phyloP scores from a whole-genome alignment of 2,888 invertebrate genomes.

The Euspilapteryx auroguttella region DNA sequence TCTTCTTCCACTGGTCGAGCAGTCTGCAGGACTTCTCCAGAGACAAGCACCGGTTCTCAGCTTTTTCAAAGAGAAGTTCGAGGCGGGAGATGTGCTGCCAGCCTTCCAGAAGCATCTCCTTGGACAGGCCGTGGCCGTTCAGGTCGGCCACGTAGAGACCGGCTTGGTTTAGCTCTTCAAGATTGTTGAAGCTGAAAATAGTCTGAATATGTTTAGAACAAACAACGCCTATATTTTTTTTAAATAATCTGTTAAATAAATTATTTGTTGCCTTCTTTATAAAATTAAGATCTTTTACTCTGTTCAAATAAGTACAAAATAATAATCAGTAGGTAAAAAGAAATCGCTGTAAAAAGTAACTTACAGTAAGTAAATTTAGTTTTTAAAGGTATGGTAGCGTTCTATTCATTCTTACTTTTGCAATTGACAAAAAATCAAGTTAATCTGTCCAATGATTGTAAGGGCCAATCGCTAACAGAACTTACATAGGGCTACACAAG shows the following conservation, averaged over 20 bases:
- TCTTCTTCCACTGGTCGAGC: slow-evolving; percentile 82
- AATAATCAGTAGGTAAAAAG: no score
- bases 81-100: slow-evolving; percentile 84
- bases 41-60: slow-evolving; percentile 76
- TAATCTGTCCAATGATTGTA: no score
- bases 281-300: no score
- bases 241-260: not conserved
- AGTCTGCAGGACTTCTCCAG: slow-evolving; percentile 77
- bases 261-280: no score
- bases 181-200: slow-evolving; percentile 72
- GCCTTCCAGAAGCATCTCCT: slow-evolving; percentile 80
- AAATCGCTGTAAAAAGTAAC: no score
- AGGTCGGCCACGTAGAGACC: slow-evolving; percentile 81
- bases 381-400: no score
- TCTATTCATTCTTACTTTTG: no score
- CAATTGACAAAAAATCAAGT: no score
- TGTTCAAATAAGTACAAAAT: no score
- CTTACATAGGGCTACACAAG: slow-evolving; percentile 86
- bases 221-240: not conserved
- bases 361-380: no score
- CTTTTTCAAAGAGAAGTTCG: slow-evolving; percentile 80
- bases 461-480: no score
- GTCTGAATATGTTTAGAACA: not conserved
- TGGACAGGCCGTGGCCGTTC: slow-evolving; percentile 82
- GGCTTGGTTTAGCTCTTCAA: slow-evolving; percentile 79